Base-by-base conservation (phyloP, 2,113 vertebrate species). In the Seriola rivoliana region DNA sequence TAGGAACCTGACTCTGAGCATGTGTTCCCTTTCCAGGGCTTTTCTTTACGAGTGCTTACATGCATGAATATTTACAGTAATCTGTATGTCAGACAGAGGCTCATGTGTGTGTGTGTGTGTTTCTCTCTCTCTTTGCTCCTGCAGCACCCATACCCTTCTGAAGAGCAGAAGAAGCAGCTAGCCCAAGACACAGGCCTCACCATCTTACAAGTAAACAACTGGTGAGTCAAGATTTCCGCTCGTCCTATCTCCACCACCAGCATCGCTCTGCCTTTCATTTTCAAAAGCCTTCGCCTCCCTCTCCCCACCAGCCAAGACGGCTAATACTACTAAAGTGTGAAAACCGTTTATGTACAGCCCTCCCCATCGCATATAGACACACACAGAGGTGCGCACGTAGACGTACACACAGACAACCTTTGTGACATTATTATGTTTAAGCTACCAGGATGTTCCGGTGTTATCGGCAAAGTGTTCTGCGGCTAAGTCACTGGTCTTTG, bases 141-240 rank as follows among this genome's bases (percentile, higher is more conserved):
- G 16, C 94, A 99, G 98, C 98, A 99, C 95, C 98, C 98, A 81
- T 99, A 99, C 95, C 98, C 98, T 78, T 99, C 98, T 95, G 98
- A 99, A 96, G 98, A 99, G 95, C 98, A 99, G 97, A 99, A 99
- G 96, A 99, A 99, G 96, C 98, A 99, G 96, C 97, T 99, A 97
- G 98, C 98, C 92, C 97, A 99, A 95, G 98, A 99, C 96, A 99
- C 98, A 58, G 98, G 98, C 95, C 97, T 99, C 94, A 99, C 98
- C 96, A 99, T 99, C 95, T 97, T 99, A 97, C 98, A 99, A 99
- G 98, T 99, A 96, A 99, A 99, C 96, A 99, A 99, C 97, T 99
- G 98, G 98, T 99, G 96, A 99, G 98, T 98, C 89, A 85, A 94
- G 93, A 89, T 89, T 90, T 79, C 78, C 86, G 93, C 86, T 94